phyloP scores from a whole-genome alignment of 2,888 invertebrate species.

The Himalopsyche anomala region DNA sequence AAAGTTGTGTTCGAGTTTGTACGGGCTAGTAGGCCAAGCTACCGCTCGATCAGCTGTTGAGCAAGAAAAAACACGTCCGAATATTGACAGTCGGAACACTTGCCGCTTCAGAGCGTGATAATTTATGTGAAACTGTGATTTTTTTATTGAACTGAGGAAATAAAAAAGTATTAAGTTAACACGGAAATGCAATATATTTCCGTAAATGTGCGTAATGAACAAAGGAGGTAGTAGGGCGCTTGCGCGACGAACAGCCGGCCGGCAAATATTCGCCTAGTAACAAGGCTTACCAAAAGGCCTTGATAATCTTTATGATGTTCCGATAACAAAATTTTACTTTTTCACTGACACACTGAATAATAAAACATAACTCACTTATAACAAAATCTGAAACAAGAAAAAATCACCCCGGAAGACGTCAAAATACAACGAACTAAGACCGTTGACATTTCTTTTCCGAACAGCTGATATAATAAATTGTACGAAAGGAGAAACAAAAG shows the following conservation, averaged over 20 bases:
- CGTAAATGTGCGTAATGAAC: slow-evolving; percentile 48
- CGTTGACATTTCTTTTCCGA: neutral
- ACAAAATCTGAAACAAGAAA: too few species aligned
- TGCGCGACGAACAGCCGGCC: slow-evolving; percentile 44
- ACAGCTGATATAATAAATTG: slow-evolving; percentile 24
- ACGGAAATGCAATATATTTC: slow-evolving; percentile 44
- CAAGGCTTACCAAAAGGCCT: slow-evolving; percentile 41
- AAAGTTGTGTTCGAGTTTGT: slow-evolving; percentile 18
- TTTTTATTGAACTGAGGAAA: neutral
- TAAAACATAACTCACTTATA: too few species aligned
- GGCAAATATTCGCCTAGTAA: slow-evolving; percentile 45
- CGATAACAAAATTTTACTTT: neutral
- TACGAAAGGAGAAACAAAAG: slow-evolving; percentile 46
- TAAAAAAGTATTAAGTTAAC: neutral
- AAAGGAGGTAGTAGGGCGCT: slow-evolving; percentile 39
- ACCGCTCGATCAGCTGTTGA: slow-evolving; percentile 1
- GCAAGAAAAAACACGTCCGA: neutral
- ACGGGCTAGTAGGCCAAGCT: slow-evolving; percentile 31
- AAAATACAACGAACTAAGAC: neutral
- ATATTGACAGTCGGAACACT: neutral
- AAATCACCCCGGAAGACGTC: neutral
- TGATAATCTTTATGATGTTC: slow-evolving; percentile 8
- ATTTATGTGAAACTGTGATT: neutral
- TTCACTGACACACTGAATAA: too few species aligned
- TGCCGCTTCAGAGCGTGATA: neutral